A percentile compares a stretch with the other conserved stretches of the same genome.
phyloP scores from a whole-genome alignment of 2,797 vertebrate genomes.

The Phyllotis vaccarum region DNA sequence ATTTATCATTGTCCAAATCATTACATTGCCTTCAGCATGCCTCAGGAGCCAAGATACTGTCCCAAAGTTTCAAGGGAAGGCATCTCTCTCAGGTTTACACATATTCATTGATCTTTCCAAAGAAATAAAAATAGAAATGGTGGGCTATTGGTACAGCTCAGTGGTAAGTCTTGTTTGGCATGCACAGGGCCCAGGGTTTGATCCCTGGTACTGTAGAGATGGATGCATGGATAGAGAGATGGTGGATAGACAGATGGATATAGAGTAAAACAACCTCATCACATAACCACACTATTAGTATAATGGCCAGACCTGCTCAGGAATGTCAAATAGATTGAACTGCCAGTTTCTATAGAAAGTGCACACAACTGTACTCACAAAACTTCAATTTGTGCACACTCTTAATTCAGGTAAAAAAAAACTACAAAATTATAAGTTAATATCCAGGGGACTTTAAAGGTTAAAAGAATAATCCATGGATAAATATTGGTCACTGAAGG shows the following conservation, averaged over 20 bases:
- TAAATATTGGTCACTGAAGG: background rate
- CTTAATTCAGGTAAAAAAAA: constrained; percentile 41
- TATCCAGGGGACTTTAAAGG: background rate
- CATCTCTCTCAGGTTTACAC: constrained; percentile 31
- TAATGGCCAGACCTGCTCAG: background rate
- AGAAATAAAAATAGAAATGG: background rate
- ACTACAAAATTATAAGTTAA: background rate
- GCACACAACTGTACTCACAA: background rate
- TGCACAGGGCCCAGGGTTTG: background rate
- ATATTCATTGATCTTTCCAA: background rate
- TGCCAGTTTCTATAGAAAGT: background rate
- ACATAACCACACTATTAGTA: background rate
- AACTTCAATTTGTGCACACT: background rate
- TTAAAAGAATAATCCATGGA: background rate
- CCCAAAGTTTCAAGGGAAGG: constrained; percentile 10
- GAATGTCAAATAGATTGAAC: background rate
- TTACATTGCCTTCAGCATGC: background rate
- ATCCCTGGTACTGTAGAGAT: background rate
- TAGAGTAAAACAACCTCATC: background rate
- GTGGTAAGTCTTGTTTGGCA: background rate
- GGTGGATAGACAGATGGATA: background rate
- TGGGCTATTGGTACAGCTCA: background rate
- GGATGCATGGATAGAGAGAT: background rate
- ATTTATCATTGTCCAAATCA: constrained; percentile 32
- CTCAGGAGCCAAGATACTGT: constrained; percentile 8